phyloP scores from a whole-genome alignment of 2,797 vertebrate genomes.

The Sebastes matsubarae region DNA sequence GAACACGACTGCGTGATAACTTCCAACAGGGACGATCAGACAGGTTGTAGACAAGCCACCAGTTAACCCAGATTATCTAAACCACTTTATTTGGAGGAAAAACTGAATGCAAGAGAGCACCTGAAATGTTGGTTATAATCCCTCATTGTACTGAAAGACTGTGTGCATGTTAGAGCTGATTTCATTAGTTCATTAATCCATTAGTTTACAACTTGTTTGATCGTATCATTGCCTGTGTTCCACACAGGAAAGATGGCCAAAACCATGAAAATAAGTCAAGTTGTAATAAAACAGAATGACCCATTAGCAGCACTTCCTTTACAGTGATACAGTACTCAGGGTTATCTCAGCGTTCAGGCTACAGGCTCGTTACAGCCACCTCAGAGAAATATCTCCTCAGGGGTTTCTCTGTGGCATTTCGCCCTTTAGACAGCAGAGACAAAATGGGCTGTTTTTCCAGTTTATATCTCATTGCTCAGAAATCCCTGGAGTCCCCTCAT shows the following conservation, averaged over 20 bases:
- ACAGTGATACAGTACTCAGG: not conserved
- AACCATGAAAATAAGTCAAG: not conserved
- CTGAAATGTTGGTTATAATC: not conserved
- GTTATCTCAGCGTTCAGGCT: not conserved
- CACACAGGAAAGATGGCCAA: not conserved
- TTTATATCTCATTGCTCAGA: conserved; percentile 60
- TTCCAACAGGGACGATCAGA: not conserved
- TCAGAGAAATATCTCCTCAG: conserved; percentile 34
- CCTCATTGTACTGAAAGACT: not conserved
- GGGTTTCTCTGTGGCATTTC: conserved; percentile 41
- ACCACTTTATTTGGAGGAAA: not conserved
- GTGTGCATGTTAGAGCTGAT: not conserved
- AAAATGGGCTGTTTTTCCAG: conserved; percentile 51
- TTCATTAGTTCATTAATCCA: not conserved
- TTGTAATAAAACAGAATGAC: not conserved
- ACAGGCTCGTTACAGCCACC: conserved; percentile 1
- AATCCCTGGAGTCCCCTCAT: conserved; percentile 52
- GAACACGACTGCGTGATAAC: not conserved
- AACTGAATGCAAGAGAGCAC: not conserved
- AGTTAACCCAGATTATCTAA: not conserved
- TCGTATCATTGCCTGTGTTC: not conserved
- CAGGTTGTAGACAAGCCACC: not conserved
- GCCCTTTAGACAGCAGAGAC: conserved; percentile 34
- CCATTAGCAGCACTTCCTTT: not conserved
- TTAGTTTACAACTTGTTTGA: not conserved